Conservation (phyloP, 2,113 vertebrate species). For the Argyrosomus japonicus region DNA sequence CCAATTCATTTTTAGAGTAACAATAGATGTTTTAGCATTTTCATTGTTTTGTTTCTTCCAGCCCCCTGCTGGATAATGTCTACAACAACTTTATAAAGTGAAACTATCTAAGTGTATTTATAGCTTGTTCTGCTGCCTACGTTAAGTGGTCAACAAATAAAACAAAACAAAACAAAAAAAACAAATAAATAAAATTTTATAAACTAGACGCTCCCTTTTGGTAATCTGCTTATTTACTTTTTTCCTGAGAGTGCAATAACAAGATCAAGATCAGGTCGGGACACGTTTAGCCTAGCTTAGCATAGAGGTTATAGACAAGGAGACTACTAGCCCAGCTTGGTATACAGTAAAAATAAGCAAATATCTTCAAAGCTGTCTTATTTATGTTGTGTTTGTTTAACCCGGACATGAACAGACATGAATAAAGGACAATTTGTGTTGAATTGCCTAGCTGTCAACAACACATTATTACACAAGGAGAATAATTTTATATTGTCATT, state of each 20-base stretch:
- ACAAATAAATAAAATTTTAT: background rate
- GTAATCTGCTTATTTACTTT: background rate
- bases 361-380: background rate
- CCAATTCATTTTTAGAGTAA: background rate
- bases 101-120: background rate
- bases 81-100: background rate
- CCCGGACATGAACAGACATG: background rate
- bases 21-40: too few species aligned
- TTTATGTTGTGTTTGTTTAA: background rate
- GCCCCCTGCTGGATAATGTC: background rate
- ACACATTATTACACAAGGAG: too few species aligned
- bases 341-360: background rate
- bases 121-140: background rate
- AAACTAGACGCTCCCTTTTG: background rate
- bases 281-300: background rate
- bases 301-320: background rate
- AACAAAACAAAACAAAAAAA: background rate
- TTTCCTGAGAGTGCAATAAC: background rate
- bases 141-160: too few species aligned
- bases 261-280: background rate
- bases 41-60: too few species aligned
- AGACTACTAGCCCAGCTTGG: background rate
- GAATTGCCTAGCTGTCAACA: background rate
- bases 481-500: background rate
- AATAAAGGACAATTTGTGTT: background rate